Evolutionary conservation across 2,888 invertebrate species (phyloP).

Genomic region (Mesochorus sp.): DNA sequence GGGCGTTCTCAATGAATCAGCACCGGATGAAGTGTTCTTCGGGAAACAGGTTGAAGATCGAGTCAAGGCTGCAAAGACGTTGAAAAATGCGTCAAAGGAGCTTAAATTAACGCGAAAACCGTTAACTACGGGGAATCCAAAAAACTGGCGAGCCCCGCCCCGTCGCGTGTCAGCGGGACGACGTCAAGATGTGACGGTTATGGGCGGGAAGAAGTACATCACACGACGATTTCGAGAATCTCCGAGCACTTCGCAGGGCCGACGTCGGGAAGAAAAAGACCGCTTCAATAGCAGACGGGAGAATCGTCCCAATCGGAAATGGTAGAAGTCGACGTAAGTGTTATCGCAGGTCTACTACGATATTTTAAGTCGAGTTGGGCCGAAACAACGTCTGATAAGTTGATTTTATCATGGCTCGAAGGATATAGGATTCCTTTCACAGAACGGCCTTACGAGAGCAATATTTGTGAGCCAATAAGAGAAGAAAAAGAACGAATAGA

Average conservation of each 20-base stretch:
- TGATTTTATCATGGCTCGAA: neutral
- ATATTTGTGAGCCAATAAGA: too few species aligned
- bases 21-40: constrained; percentile 45
- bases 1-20: constrained; percentile 11
- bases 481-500: too few species aligned
- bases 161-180: neutral
- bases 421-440: neutral
- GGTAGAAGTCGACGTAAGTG: neutral
- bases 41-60: constrained; percentile 43
- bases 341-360: neutral
- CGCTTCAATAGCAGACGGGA: too few species aligned
- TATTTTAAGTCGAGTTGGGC: neutral
- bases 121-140: too few species aligned
- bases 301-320: too few species aligned
- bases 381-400: neutral
- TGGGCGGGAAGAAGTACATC: neutral
- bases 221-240: neutral
- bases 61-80: constrained; percentile 43
- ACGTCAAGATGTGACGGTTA: neutral
- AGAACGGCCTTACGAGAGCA: too few species aligned
- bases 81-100: constrained; percentile 10
- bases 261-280: too few species aligned
- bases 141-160: too few species aligned
- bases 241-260: too few species aligned
- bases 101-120: neutral